A percentile compares a stretch with the other conserved stretches of the same genome.
These are phyloP conservation scores for Muntiacus muntjak DNA, from an alignment of 2,113 vertebrate species.

Conservation along the genomic window DNA sequence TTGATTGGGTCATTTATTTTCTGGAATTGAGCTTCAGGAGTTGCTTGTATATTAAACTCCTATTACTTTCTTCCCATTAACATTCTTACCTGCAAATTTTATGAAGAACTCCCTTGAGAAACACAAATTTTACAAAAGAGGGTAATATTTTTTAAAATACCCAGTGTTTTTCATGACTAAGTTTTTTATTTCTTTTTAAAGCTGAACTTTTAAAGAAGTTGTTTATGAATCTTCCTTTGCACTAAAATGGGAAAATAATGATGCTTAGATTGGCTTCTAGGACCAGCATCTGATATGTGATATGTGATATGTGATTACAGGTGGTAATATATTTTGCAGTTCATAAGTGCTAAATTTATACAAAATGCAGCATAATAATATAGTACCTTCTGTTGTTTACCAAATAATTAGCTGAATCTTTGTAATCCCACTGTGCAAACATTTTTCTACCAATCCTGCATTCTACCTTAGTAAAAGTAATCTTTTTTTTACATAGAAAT, in stretches of 20 bases:
- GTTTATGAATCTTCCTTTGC: conserved; percentile 7
- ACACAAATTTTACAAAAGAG: not conserved
- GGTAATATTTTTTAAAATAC: not conserved
- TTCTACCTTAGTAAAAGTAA: not conserved
- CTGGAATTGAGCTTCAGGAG: too few relatives aligned
- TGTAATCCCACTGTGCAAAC: not conserved
- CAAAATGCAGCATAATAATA: not conserved
- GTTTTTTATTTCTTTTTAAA: conserved; percentile 45
- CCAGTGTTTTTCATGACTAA: not conserved
- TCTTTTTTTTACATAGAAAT: not conserved
- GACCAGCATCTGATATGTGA: not conserved
- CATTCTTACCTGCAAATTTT: not conserved
- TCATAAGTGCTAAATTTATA: not conserved
- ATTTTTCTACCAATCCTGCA: not conserved
- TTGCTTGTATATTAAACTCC: too few relatives aligned
- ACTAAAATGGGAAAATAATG: not conserved
- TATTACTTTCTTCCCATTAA: not conserved
- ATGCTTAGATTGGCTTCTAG: not conserved
- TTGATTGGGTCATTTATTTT: too few relatives aligned
- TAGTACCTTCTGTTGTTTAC: not conserved
- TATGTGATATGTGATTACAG: not conserved
- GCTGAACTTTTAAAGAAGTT: conserved; percentile 78
- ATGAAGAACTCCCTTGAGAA: not conserved
- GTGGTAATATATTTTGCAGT: not conserved
- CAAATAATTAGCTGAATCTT: not conserved